phyloP scores from a whole-genome alignment of 2,888 invertebrate genomes.

The Criorhina ranunculi region DNA sequence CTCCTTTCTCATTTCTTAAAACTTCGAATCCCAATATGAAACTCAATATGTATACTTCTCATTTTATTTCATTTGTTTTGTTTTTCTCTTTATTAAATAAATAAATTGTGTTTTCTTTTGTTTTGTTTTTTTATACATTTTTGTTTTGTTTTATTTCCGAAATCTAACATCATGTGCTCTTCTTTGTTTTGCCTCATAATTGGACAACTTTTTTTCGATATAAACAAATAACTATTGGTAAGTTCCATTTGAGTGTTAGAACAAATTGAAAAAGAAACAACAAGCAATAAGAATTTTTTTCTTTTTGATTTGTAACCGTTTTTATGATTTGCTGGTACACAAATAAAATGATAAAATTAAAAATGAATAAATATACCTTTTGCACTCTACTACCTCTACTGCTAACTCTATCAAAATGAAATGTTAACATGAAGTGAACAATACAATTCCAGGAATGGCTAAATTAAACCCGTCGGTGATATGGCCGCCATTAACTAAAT shows the following conservation, averaged over 20 bases:
- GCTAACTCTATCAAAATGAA: neutral
- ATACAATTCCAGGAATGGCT: slow-evolving; percentile 88
- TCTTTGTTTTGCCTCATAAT: slow-evolving; percentile 80
- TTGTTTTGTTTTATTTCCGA: slow-evolving; percentile 77
- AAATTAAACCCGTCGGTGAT: slow-evolving; percentile 88
- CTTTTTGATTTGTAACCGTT: slow-evolving; percentile 73
- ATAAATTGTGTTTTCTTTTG: slow-evolving; percentile 27
- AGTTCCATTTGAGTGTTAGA: slow-evolving; percentile 76
- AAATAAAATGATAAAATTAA: slow-evolving; percentile 49
- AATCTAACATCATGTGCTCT: slow-evolving; percentile 80
- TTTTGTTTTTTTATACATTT: slow-evolving; percentile 63
- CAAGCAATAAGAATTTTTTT: slow-evolving; percentile 61
- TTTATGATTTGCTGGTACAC: slow-evolving; percentile 71
- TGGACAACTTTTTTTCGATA: slow-evolving; percentile 78
- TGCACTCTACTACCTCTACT: slow-evolving; percentile 20
- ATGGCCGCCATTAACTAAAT: slow-evolving; percentile 84
- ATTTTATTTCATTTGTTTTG: slow-evolving; percentile 78
- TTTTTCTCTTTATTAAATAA: slow-evolving; percentile 51
- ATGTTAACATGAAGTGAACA: slow-evolving; percentile 35
- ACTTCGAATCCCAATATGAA: neutral
- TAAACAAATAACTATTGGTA: slow-evolving; percentile 77
- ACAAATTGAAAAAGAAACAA: slow-evolving; percentile 73
- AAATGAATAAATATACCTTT: slow-evolving; percentile 18
- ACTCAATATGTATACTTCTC: slow-evolving; percentile 75
- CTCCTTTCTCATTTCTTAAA: neutral